Conservation (phyloP, 1,140 invertebrate genomes). For the Frieseomelitta varia region DNA sequence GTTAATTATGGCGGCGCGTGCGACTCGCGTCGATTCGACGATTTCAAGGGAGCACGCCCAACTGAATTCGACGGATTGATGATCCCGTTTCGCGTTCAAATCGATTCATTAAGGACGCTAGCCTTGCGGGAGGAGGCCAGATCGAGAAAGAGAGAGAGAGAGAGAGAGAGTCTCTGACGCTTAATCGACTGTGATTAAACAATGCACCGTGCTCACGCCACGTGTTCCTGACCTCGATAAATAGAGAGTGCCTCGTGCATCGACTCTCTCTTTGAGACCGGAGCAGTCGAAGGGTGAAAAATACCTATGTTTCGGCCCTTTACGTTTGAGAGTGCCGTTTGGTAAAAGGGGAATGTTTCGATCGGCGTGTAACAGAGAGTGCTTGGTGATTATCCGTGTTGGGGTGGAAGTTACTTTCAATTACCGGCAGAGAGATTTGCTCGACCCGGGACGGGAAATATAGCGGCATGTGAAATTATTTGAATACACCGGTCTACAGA, state of each 20-base stretch:
- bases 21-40: conserved; percentile 4
- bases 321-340: conserved; percentile 7
- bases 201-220: conserved; percentile 41
- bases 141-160: not conserved
- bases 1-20: conserved; percentile 38
- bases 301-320: conserved; percentile 14
- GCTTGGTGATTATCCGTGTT: not conserved
- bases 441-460: not conserved
- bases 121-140: not conserved
- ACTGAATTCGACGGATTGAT: conserved; percentile 33
- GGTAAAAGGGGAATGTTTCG: conserved; percentile 3
- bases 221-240: conserved; percentile 39
- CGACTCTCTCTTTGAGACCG: conserved; percentile 4
- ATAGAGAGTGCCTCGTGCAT: conserved; percentile 3
- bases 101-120: conserved; percentile 51
- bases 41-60: not conserved
- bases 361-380: not conserved
- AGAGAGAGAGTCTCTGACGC: not conserved
- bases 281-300: not conserved
- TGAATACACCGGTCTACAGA: no score
- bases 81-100: conserved; percentile 26
- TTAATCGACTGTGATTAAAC: conserved; percentile 63
- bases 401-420: not conserved
- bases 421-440: not conserved
- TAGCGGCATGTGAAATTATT: not conserved